phyloP scores from a whole-genome alignment of 2,797 vertebrate genomes.

The Phataginus tricuspis region DNA sequence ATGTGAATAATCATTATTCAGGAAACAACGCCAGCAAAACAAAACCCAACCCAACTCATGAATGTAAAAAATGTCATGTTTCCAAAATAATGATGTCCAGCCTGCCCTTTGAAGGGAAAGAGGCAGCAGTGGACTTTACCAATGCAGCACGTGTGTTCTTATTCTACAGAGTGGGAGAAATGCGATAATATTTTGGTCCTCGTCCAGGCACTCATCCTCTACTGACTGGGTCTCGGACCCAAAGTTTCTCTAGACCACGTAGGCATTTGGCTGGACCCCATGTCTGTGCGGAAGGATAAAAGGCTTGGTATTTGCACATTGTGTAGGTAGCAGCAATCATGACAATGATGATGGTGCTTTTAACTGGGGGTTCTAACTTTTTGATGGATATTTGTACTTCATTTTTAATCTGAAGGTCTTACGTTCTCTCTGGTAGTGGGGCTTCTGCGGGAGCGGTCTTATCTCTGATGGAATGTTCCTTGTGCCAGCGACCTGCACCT shows the following conservation, averaged over 20 bases:
- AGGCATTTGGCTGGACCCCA: not conserved
- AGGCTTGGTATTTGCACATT: not conserved
- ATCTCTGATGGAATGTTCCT: not conserved
- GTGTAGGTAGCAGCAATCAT: not conserved
- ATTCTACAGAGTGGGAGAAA: not conserved
- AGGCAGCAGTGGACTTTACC: not conserved
- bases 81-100: constrained; percentile 56
- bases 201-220: not conserved
- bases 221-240: not conserved
- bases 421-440: not conserved
- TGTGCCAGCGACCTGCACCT: not conserved
- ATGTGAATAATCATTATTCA: constrained; percentile 61
- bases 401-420: not conserved
- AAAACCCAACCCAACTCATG: constrained; percentile 73
- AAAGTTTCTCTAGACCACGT: not conserved
- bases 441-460: not conserved
- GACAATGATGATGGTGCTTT: not conserved
- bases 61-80: constrained; percentile 76
- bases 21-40: constrained; percentile 50
- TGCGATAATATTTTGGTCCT: constrained; percentile 9
- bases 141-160: not conserved
- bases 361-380: not conserved
- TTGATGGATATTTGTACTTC: not conserved
- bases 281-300: not conserved
- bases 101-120: not conserved